Base-by-base conservation (phyloP, 1,140 invertebrate species). In the Eupeodes corollae region DNA sequence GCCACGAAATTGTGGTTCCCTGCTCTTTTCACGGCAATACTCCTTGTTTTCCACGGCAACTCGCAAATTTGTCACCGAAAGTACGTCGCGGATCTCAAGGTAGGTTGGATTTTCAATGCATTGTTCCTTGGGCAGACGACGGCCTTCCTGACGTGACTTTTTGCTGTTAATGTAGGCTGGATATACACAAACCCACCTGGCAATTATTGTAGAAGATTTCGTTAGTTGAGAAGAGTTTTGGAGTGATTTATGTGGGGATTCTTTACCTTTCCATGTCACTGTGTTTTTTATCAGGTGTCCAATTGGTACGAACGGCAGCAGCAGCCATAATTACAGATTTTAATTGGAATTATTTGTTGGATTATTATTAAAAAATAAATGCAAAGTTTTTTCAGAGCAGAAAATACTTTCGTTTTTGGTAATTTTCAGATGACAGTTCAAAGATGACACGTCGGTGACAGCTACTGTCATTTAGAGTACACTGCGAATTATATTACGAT, bases 131-230 rank as follows among this genome's bases (percentile, higher is more conserved):
- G 83, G 69, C 18, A 99, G 70, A 53, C 83, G 80, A 19, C 95
- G 75, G 9, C 95, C 95, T 67, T 93, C 80, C 2, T 85, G 84
- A 26, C 86, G 61, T 0, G 89, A 91, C 69, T 91, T 95, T 59
- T 91, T 95, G 52, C 82, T 92, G 61, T 98, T 98, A 16, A 98
- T 75, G 57, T 98, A 98, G 1, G 90, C 83, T 35, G 96, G 96
- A 72, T 98, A 98, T 47, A 99, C 86, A 58, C 90, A 94, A 46
- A 97, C 80, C 94, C 94, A 98, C 59, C 93, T 92, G 61, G 13
- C 71, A 72, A 56, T 40, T 26, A n/a, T 19, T 30, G n/a, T 48
- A 32, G 12, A 16, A 40, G 5, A 15, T 5, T 15, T 11, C 5
- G 42, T n/a, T 6, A 15, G 26, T n/a, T n/a, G n/a, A n/a, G n/a